Evolutionary conservation across 2,797 vertebrate species (phyloP), one percentile per base, ranked within the genome.

Genomic region (Rhyacichthys aspro): DNA sequence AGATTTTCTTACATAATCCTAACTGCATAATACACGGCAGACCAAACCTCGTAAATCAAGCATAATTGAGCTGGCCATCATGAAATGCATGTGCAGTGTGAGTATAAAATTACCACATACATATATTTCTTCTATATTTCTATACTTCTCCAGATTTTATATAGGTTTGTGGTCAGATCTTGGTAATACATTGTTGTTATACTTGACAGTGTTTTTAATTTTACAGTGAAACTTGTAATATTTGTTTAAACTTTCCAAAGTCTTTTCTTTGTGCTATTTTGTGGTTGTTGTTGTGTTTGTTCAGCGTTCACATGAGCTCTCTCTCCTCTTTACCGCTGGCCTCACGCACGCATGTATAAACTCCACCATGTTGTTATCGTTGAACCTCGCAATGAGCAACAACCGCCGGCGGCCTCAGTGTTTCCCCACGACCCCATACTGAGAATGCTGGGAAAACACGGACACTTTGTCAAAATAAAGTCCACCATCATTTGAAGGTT

Each of bases 401-500:
- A 63, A 65, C 72, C 67, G 5, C 72, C 39, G 70, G 50, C 39
- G 19, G 72, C 81, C 83, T 87, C 78, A 82, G 62, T 68, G 42
- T 81, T 78, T 18, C 74, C 61, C 59, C 56, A 16, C 75, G 72
- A 79, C 81, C 71, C 70, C 59, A 33, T 72, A 49, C 1, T 10
- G 59, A 61, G 79, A 73, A 19, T 12, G 55, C 72, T 82, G 72
- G 79, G 80, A 83, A 82, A 89, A 82, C 79, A 84, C 43, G 59
- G 57, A 67, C 62, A 44, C 63, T 76, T 74, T 76, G 70, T 82
- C 54, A 78, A 87, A 86, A 86, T 78, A 82, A 78, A 72, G 69
- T 82, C 76, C 77, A 74, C 83, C 78, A 77, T 79, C 63, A 78
- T 77, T 79, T 67, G 45, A 77, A 74, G 74, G 74, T 63, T 82